Conservation (phyloP, 2,113 vertebrate species). For the Thermophis baileyi region DNA sequence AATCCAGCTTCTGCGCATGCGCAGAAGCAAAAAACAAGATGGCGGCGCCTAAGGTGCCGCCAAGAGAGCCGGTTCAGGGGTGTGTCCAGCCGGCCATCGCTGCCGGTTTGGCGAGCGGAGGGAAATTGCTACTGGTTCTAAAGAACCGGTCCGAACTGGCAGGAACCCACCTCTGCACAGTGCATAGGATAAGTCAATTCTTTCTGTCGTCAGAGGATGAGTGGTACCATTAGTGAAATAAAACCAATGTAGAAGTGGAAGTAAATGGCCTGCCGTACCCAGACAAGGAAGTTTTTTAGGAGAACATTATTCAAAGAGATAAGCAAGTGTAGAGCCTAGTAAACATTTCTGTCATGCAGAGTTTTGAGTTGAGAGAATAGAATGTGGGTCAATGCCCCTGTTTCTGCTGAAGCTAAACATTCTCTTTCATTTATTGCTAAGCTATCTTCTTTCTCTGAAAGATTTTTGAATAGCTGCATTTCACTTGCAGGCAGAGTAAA, state of each 20-base stretch:
- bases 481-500: background rate
- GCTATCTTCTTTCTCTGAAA: background rate
- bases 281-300: constrained; percentile 6
- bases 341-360: background rate
- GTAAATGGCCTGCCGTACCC: background rate
- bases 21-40: too few species aligned
- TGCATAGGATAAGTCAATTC: constrained; percentile 8
- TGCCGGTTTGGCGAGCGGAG: too few species aligned
- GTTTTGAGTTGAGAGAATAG: background rate
- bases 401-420: constrained; percentile 10
- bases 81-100: too few species aligned
- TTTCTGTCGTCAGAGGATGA: background rate
- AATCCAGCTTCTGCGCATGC: too few species aligned
- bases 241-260: constrained; percentile 16
- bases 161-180: too few species aligned
- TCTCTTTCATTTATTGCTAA: background rate
- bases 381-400: background rate
- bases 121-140: too few species aligned
- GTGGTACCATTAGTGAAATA: background rate
- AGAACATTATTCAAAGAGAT: background rate
- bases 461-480: background rate
- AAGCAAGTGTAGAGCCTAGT: background rate
- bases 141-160: too few species aligned
- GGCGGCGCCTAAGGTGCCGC: too few species aligned
- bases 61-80: too few species aligned